Base-by-base conservation (phyloP, 2,797 vertebrate genomes). In the Amniataba percoides region DNA sequence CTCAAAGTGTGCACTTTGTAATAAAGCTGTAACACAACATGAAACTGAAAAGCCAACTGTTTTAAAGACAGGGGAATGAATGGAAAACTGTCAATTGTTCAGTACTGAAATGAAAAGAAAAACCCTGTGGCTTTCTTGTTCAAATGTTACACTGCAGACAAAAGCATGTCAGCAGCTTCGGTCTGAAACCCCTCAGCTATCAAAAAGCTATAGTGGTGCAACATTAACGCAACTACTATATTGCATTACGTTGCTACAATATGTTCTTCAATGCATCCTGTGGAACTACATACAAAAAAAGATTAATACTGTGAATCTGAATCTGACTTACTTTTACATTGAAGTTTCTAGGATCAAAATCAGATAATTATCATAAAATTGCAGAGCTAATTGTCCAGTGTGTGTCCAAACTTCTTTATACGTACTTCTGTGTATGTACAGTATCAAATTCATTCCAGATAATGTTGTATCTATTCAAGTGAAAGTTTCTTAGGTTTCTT, bases 141-240 rank as follows among this genome's bases (percentile, higher is more conserved):
- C 39, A 80, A 59, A 71, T 62, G 56, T 52, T 48, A 43, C 42
- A 59, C 25, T 40, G 57, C 62, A 74, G 48, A 72, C 56, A 73
- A 48, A 81, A 74, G 52, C 53, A 46, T 39, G 63, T 81, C 69
- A 57, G 45, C 58, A 60, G 52, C 61, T 62, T 48, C 3, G 2
- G 42, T 23, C 18, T 57, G 45, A 67, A 74, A 53, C 69, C 45
- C 48, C 73, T 63, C 46, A 68, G 64, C 64, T 45, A 76, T 71
- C 61, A 69, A 65, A 73, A 72, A 65, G 58, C 25, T 48, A 27
- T 34, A 46, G 42, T 45, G 52, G 42, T 57, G 70, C 18, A 77
- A 75, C 71, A 75, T 68, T 81, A 72, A 81, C 42, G 19, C 55
- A 74, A 45, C 70, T 71, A 70, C 51, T 57, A 63, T 60, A 71